Conservation (phyloP, 2,888 invertebrate species). For the Byasa hedistus region DNA sequence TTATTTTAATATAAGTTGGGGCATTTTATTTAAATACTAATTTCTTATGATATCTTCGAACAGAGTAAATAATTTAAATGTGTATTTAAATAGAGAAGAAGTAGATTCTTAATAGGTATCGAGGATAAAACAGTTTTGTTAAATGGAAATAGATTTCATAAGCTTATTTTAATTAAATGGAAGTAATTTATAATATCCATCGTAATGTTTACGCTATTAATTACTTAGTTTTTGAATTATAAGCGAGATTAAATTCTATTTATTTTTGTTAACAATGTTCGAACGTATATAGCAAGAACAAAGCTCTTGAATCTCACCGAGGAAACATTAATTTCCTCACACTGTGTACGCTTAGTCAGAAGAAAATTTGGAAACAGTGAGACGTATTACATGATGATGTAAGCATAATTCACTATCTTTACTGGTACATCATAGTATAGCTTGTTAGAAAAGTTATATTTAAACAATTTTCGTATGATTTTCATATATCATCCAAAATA, state of each 20-base stretch:
- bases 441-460: no score
- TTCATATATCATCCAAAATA: no score
- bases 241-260: no score
- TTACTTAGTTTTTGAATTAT: no score
- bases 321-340: slow-evolving; percentile 3
- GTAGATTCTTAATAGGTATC: slow-evolving; percentile 9
- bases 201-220: not conserved
- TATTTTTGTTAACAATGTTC: no score
- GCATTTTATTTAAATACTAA: no score
- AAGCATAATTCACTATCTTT: no score
- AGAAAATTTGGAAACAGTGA: not conserved
- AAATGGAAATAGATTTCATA: not conserved
- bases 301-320: not conserved
- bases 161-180: not conserved
- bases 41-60: not conserved
- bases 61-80: slow-evolving; percentile 3
- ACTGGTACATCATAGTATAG: no score
- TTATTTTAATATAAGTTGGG: no score
- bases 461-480: no score
- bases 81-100: slow-evolving; percentile 10
- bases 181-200: not conserved
- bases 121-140: slow-evolving; percentile 6
- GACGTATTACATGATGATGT: no score
- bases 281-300: not conserved
- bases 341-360: slow-evolving; percentile 1